Evolutionary conservation across 2,797 vertebrate genomes (phyloP), one percentile per base, ranked within the genome.

Genomic region (Parotocinclus haroldoi): DNA sequence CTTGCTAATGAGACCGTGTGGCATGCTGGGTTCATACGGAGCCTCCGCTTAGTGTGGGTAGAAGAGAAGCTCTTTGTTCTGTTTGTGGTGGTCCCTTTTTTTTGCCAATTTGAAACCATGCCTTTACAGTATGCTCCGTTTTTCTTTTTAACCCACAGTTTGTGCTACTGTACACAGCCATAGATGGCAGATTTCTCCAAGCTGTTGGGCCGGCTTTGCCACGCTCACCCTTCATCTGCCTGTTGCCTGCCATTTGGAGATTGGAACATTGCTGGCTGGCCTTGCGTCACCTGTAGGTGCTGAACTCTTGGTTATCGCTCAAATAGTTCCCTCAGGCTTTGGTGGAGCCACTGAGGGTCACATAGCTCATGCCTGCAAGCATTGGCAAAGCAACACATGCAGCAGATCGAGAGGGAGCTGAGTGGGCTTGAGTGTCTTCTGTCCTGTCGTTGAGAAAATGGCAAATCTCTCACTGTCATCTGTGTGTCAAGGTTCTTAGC

Each of bases 171-270:
- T 81, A 83, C 80, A 69, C 83, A 78, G 84, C 81, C 83, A 63
- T 68, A 82, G 76, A 80, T 80, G 78, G 83, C 87, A 90, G 84
- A 89, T 88, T 89, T 87, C 78, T 56, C 77, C 85, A 87, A 88
- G 89, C 87, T 89, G 89, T 88, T 74, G 76, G 71, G 55, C 77
- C 80, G 73, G 66, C 80, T 71, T 64, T 61, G 76, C 71, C 55
- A 63, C 76, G 73, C 62, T 78, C 81, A 75, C 76, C 83, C 72
- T 81, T 85, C 83, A 83, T 80, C 75, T 81, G 82, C 85, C 80
- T 80, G 80, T 85, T 89, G 85, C 84, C 87, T 76, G 84, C 85
- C 73, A 71, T 73, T 74, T 44, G 66, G 63, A 61, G 72, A 78
- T 78, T 65, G 56, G 69, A 78, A 78, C 79, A 77, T 76, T 73